Base-by-base conservation (phyloP, 2,797 vertebrate species). In the Acridotheres tristis region DNA sequence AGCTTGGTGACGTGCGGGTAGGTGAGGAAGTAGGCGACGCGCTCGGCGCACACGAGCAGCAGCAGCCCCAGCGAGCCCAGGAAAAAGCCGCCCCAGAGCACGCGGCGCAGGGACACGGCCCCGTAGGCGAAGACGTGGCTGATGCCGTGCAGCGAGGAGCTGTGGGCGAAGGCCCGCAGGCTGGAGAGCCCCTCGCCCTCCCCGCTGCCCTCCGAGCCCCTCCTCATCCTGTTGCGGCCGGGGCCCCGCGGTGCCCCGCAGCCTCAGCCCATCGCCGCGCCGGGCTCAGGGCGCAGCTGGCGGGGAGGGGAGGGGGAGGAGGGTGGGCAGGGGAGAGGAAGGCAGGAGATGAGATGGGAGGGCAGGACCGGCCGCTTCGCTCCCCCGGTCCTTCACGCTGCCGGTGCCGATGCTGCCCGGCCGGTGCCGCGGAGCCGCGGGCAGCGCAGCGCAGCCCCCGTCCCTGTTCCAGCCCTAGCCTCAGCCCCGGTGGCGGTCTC, bases 1-100 rank as follows among this genome's bases (percentile, higher is more conserved):
- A 99, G 99, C 95, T 99, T 99, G 97, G 99, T 99, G 97, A 99
- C 98, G 27, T 99, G 99, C 16, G 99, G 99, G 97, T 99, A 99
- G 97, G 98, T 98, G 91, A 99, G 97, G 97, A 98, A 99, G 96
- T 99, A 98, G 10, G 97, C 97, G 75, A 99, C 97, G n/a, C 98
- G 98, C 97, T 99, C 98, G 96, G 98, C 98, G 96, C 98, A 99
- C 42, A 98, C 98, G 85, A 98, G 91, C 96, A 98, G 94, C 95
- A 99, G 96, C 79, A 99, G 97, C 94, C 97, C 95, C 81, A 99
- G 96, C 5, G 98, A 98, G 69, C 98, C 98, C 90, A 98, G 84
- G 95, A 99, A 99, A 30, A 98, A 98, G 42, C 98, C 97, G 15
- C 98, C 98, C 98, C 99, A 99, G 22, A 99, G 98, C 96, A 98